phyloP scores from a whole-genome alignment of 2,113 vertebrate species.

The Notarius lentiginosus region DNA sequence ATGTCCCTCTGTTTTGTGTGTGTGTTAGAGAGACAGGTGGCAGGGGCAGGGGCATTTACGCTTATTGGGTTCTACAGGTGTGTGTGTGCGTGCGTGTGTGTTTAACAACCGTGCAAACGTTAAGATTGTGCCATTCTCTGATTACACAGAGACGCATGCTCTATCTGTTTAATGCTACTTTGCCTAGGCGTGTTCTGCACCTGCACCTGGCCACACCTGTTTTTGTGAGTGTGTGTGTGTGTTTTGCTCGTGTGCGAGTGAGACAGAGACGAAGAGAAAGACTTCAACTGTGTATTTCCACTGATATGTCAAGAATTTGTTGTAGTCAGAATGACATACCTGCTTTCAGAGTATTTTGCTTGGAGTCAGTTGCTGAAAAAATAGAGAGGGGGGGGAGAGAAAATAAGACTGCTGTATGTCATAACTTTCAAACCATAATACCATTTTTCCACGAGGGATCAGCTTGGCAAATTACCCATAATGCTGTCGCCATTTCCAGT shows the following conservation, averaged over 20 bases:
- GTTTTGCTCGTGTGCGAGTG: background rate
- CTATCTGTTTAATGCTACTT: slow-evolving; percentile 51
- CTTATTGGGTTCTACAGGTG: background rate
- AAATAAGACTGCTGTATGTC: background rate
- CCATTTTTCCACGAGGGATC: background rate
- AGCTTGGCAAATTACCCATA: background rate
- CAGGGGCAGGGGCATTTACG: no score
- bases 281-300: background rate
- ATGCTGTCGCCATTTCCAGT: background rate
- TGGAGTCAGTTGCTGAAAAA: background rate
- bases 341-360: background rate
- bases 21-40: background rate
- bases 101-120: slow-evolving; percentile 55
- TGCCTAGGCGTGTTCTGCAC: slow-evolving; percentile 51
- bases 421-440: background rate
- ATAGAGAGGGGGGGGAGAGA: background rate
- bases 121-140: slow-evolving; percentile 48
- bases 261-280: background rate
- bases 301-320: background rate
- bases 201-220: slow-evolving; percentile 57
- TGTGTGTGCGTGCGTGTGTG: slow-evolving; percentile 4
- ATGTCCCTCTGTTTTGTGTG: slow-evolving; percentile 28
- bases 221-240: slow-evolving; percentile 29
- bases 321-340: background rate
- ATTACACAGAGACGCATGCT: slow-evolving; percentile 53